These are phyloP conservation scores for Geococcyx californianus DNA, from an alignment of 2,113 vertebrate genomes.

Conservation along the genomic window DNA sequence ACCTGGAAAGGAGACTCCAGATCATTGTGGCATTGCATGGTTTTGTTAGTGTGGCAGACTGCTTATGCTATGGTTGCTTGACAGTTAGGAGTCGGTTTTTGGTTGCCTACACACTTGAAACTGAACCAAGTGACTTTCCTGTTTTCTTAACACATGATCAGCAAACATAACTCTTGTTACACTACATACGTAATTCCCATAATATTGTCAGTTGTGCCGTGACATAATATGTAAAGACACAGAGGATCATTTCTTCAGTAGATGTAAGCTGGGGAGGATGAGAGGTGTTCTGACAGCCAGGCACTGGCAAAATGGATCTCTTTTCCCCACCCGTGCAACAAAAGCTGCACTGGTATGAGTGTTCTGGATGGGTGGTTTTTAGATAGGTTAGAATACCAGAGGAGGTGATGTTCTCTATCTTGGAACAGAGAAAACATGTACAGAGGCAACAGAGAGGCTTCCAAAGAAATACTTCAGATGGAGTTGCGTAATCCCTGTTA, in stretches of 20 bases:
- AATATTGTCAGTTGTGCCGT: conserved; percentile 58
- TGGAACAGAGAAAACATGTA: neutral
- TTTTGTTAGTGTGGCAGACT: neutral
- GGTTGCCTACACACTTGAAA: conserved; percentile 57
- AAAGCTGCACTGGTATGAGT: neutral
- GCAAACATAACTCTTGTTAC: conserved; percentile 51
- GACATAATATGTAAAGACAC: conserved; percentile 45
- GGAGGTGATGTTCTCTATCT: neutral
- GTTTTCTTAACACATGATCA: conserved; percentile 57
- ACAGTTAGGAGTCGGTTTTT: conserved; percentile 22
- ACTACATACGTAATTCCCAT: conserved; percentile 38
- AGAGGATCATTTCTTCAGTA: conserved; percentile 1
- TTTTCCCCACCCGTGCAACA: neutral
- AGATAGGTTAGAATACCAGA: neutral
- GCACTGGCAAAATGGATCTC: neutral
- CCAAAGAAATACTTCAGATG: neutral
- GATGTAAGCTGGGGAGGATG: conserved; percentile 3
- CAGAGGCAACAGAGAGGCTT: neutral
- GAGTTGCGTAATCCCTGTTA: neutral
- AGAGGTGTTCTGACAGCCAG: conserved; percentile 22
- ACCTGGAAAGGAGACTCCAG: conserved; percentile 30
- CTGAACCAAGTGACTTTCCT: conserved; percentile 47
- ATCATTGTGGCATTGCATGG: conserved; percentile 17
- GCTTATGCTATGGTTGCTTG: conserved; percentile 1
- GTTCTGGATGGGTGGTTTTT: neutral